Base-by-base conservation (phyloP, 2,113 vertebrate genomes). In the Marcusenius ussheri region DNA sequence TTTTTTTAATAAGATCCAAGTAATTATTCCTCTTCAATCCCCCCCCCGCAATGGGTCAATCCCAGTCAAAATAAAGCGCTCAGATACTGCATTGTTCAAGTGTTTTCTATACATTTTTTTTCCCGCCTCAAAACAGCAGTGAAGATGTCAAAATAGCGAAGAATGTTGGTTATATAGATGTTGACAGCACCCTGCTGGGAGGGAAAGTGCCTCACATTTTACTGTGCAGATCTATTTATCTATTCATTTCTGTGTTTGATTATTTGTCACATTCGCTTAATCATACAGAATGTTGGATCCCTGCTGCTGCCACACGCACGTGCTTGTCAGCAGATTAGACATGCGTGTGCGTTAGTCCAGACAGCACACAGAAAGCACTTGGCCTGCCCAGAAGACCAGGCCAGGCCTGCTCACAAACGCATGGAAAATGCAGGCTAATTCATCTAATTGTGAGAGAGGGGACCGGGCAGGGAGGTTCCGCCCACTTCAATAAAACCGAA, bases 1-100 rank as follows among this genome's bases (percentile, higher is more conserved):
- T 91, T 91, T 91, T 11, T 88, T 93, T 94, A 90, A 90, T 91
- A 93, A 83, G 92, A 62, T 24, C 42, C 9, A 0, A 45, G 3
- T 47, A 83, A 47, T 45, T 83, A n/a, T 31, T 70, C 27, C 70
- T 35, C 80, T 19, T 6, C 17, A 3, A 19, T 42, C 51, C 17
- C 51, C 47, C 2, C 74, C 80, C 77, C 4, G n/a, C n/a, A n/a
- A n/a, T n/a, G 24, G 45, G 21, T 42, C 80, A 45, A 10, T 47
- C 45, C 84, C 39, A 85, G 19, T 49, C 83, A 11, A 85, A 85
- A 85, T 17, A 85, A 85, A 85, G 83, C 4, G 1, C 24, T 11
- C 21, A 27, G 27, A 46, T 87, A 87, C 49, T 87, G 39, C 15
- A 24, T 46, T 27, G 53, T 56, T 56, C 53, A 85, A 49, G 24